Base-by-base conservation (phyloP, 2,888 invertebrate species). In the Aethes cnicana region DNA sequence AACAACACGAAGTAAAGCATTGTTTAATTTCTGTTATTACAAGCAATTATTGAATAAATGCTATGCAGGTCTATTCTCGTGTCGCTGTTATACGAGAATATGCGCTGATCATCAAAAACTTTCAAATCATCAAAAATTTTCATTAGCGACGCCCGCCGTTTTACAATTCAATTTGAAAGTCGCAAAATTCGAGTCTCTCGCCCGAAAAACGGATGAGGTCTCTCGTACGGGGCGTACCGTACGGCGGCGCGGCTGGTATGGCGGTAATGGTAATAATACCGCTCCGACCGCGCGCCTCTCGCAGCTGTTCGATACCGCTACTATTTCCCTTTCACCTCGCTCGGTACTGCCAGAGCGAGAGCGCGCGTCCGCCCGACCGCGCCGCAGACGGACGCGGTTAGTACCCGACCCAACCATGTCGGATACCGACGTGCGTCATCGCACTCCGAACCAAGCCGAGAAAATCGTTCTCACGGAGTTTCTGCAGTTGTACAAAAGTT, bases 281-380 rank as follows among this genome's bases (percentile, higher is more conserved):
- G 16, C 14, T 42, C 28, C 12, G n/a, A n/a, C 18, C n/a, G n/a
- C 18, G 20, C 44, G 33, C 44, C 33, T 50, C 42, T 32, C 47
- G 62, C 69, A 68, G 63, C 66, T 64, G 69, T 59, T 61, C 47
- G 57, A 39, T 37, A 35, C 1, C 14, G 11, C n/a, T 9, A n/a
- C 2, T 11, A 37, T 8, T 16, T 41, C 55, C 20, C 12, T 58
- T 59, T 50, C 55, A 54, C 6, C 59, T 56, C 23, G 21, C 23
- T 12, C 33, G 47, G 12, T 35, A 11, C 17, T 7, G 16, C n/a
- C 21, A 49, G 54, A 70, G 17, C 53, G 58, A 57, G 67, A 64
- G 32, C 30, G 28, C 41, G 58, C 63, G 61, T 54, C 55, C 35
- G 43, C 11, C 42, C 43, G 44, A 50, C 50, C 48, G 36, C 36